phyloP scores from a whole-genome alignment of 64 coral and sea anemone species.

The Catalaphyllia jardinei region DNA sequence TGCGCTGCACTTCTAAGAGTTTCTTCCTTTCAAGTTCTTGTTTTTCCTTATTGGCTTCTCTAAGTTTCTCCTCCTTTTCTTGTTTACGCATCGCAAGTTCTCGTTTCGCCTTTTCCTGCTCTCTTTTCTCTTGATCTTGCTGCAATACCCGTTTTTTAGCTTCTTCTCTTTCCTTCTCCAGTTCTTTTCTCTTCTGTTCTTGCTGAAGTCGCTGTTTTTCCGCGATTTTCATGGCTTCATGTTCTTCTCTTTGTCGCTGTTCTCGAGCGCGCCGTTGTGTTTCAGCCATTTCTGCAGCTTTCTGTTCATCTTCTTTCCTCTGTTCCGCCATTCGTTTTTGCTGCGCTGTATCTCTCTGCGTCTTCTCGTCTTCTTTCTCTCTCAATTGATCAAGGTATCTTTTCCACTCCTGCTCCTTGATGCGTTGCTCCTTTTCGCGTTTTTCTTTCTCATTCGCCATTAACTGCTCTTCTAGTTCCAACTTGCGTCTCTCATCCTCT shows the following conservation, averaged over 20 bases:
- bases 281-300: conserved; percentile 41
- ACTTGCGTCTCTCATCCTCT: conserved; percentile 19
- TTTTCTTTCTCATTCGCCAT: conserved; percentile 36
- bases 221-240: conserved; percentile 23
- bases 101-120: not conserved
- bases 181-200: conserved; percentile 36
- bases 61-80: conserved; percentile 26
- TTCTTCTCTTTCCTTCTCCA: conserved; percentile 24
- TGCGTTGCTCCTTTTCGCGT: conserved; percentile 10
- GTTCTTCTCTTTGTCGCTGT: conserved; percentile 17
- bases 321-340: conserved; percentile 42
- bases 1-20: not conserved
- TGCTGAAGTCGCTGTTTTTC: conserved; percentile 26
- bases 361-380: conserved; percentile 39
- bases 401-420: conserved; percentile 20
- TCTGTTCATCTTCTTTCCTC: conserved; percentile 27
- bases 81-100: conserved; percentile 17
- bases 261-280: conserved; percentile 14
- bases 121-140: conserved; percentile 30
- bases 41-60: not conserved
- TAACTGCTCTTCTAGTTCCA: conserved; percentile 24
- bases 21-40: conserved; percentile 5
- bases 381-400: conserved; percentile 20
- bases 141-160: not conserved
- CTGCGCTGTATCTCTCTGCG: not conserved